These are phyloP conservation scores for Hemibagrus guttatus DNA, from an alignment of 2,797 vertebrate species.

Conservation along the genomic window DNA sequence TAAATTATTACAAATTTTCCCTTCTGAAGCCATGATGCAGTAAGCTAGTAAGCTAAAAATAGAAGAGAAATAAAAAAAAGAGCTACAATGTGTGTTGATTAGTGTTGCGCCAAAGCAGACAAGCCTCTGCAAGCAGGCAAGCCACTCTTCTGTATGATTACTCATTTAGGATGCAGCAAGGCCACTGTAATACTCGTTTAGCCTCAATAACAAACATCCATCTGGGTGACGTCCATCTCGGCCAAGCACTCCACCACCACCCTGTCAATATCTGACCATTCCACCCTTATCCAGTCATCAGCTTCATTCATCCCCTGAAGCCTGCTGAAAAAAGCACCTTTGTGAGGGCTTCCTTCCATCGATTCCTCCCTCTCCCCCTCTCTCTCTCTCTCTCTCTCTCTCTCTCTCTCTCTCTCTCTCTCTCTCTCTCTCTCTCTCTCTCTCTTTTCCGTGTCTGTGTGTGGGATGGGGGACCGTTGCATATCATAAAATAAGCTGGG, in stretches of 20 bases:
- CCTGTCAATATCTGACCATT: conserved; percentile 48
- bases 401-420: not conserved
- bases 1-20: not conserved
- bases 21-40: not conserved
- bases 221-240: conserved; percentile 31
- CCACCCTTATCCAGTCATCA: conserved; percentile 36
- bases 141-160: conserved; percentile 16
- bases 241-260: conserved; percentile 6
- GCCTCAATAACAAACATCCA: conserved; percentile 43
- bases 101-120: conserved; percentile 12
- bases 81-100: not conserved
- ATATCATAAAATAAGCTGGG: conserved; percentile 40
- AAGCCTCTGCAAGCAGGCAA: conserved; percentile 12
- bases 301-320: conserved; percentile 41
- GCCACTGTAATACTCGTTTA: conserved; percentile 37
- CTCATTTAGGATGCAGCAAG: conserved; percentile 17
- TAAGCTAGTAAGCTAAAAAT: conserved; percentile 31
- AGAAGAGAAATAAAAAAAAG: conserved; percentile 6
- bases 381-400: no score
- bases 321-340: conserved; percentile 32
- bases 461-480: conserved; percentile 12
- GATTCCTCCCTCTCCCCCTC: conserved; percentile 28
- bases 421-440: not conserved
- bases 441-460: not conserved
- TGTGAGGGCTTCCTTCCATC: conserved; percentile 23